Evolutionary conservation across 37 sponge, comb jelly and placozoan genomes (phyloP).

Genomic region (Eunapius fragilis): DNA sequence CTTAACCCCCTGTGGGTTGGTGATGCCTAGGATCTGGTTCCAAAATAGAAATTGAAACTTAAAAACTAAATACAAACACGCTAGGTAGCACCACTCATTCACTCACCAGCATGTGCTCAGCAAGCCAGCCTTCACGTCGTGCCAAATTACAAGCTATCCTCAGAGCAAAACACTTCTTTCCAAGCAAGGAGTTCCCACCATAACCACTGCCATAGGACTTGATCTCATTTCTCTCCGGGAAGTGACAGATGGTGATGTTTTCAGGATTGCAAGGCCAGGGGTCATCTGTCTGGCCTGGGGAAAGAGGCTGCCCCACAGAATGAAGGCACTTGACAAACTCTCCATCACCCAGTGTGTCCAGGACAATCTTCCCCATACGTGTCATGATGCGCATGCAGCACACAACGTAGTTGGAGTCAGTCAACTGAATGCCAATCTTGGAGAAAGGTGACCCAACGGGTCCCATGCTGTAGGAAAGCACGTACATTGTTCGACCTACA

Average conservation of each 20-base stretch:
- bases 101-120: slow-evolving; percentile 96
- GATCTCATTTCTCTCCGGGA: slow-evolving; percentile 81
- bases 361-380: slow-evolving; percentile 70
- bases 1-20: slow-evolving; percentile 88
- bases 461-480: slow-evolving; percentile 90
- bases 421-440: slow-evolving; percentile 93
- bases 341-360: slow-evolving; percentile 53
- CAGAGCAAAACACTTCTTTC: slow-evolving; percentile 97
- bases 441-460: slow-evolving; percentile 89
- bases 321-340: slow-evolving; percentile 88
- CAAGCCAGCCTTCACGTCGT: slow-evolving; percentile 88
- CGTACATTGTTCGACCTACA: slow-evolving; percentile 90
- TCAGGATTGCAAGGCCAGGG: slow-evolving; percentile 94
- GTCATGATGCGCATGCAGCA: slow-evolving; percentile 94
- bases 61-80: not conserved
- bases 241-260: slow-evolving; percentile 83
- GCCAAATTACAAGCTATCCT: slow-evolving; percentile 83
- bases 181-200: slow-evolving; percentile 95
- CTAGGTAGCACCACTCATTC: not conserved
- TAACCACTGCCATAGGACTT: slow-evolving; percentile 93
- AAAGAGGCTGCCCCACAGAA: slow-evolving; percentile 81
- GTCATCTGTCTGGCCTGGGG: slow-evolving; percentile 54
- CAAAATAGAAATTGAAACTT: not conserved
- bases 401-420: slow-evolving; percentile 91
- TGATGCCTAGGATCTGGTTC: slow-evolving; percentile 83